Evolutionary conservation across 2,888 invertebrate species (phyloP).

Genomic region (Tribolium freemani): DNA sequence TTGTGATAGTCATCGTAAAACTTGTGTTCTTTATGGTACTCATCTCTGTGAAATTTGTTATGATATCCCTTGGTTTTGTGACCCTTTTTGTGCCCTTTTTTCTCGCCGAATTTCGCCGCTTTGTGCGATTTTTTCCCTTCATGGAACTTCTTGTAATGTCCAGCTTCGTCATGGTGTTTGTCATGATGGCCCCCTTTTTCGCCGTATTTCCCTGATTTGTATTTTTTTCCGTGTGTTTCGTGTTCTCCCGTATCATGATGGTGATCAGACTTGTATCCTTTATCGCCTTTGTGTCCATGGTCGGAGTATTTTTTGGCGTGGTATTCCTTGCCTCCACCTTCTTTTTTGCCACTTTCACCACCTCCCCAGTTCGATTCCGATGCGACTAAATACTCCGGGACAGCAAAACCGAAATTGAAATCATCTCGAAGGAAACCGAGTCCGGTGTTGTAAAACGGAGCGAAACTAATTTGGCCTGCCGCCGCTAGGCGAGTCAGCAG

Average conservation of each 20-base stretch:
- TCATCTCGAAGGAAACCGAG: conserved; percentile 27
- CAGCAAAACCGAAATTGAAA: conserved; percentile 1
- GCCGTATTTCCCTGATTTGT: conserved; percentile 73
- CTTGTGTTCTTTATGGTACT: conserved; percentile 83
- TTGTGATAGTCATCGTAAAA: conserved; percentile 83
- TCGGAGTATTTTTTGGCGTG: conserved; percentile 71
- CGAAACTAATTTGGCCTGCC: conserved; percentile 28
- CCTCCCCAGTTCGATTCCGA: conserved; percentile 16
- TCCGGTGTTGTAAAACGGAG: conserved; percentile 28
- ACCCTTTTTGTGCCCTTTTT: conserved; percentile 83
- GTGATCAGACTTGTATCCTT: conserved; percentile 72
- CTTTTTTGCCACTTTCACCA: conserved; percentile 22
- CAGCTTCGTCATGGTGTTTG: conserved; percentile 76
- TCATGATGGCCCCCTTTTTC: conserved; percentile 76
- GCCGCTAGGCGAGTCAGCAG: conserved; percentile 35
- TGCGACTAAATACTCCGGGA: conserved; percentile 18
- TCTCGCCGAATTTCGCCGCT: conserved; percentile 79
- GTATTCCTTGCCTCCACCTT: conserved; percentile 61
- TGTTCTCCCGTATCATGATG: conserved; percentile 74
- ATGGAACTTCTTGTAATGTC: conserved; percentile 76
- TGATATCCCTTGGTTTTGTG: conserved; percentile 85
- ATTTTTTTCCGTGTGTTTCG: conserved; percentile 73
- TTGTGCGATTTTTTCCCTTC: conserved; percentile 78
- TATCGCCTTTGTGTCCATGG: conserved; percentile 71
- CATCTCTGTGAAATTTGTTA: conserved; percentile 84